Conservation (phyloP, 2,113 vertebrate genomes). For the Oryzias celebensis region DNA sequence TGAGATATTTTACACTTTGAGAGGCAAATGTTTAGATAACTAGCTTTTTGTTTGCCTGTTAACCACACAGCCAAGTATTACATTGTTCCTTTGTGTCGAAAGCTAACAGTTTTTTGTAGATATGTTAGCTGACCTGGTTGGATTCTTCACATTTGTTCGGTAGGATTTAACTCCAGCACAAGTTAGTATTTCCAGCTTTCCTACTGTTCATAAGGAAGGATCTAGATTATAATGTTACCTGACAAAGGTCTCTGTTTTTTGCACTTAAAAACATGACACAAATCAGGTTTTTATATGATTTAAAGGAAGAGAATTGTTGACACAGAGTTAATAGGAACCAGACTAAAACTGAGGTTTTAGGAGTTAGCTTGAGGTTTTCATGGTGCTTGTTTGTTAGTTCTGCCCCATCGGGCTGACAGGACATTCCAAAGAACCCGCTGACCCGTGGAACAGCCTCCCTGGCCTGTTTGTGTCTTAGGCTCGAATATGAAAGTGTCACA, state of each 20-base stretch:
- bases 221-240: neutral
- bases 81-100: slow-evolving; percentile 51
- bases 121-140: neutral
- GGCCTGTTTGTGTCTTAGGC: slow-evolving; percentile 56
- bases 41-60: slow-evolving; percentile 32
- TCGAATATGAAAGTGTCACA: slow-evolving; percentile 39
- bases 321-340: slow-evolving; percentile 15
- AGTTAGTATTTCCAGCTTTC: neutral
- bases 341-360: neutral
- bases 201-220: neutral
- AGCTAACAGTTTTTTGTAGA: slow-evolving; percentile 9
- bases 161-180: neutral
- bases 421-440: slow-evolving; percentile 47
- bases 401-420: slow-evolving; percentile 38
- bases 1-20: neutral
- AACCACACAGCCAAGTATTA: slow-evolving; percentile 33
- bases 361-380: slow-evolving; percentile 23
- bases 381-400: slow-evolving; percentile 30
- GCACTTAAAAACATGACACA: slow-evolving; percentile 50
- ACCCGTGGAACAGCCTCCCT: slow-evolving; percentile 35
- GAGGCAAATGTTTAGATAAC: slow-evolving; percentile 8
- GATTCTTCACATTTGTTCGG: slow-evolving; percentile 11
- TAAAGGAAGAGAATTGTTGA: slow-evolving; percentile 63
- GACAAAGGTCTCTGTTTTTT: slow-evolving; percentile 26
- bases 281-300: slow-evolving; percentile 54